Evolutionary conservation across 2,797 vertebrate genomes (phyloP).

Genomic region (Thripadectes ignobilis): DNA sequence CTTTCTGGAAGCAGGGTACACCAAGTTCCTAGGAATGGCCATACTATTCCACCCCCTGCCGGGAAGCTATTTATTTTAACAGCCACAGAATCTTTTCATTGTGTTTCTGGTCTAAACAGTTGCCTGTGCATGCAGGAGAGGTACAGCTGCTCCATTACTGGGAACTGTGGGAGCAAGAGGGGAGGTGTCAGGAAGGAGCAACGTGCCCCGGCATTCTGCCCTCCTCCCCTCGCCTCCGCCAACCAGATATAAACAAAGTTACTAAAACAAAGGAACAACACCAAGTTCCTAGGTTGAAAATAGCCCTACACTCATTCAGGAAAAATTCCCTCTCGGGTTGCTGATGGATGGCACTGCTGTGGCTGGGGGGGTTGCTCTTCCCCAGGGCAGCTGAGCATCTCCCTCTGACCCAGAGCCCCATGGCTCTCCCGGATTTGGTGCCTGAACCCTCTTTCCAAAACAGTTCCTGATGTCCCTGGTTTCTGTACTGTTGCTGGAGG

Average conservation of each 20-base stretch:
- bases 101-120: conserved; percentile 35
- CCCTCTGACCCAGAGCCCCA: rapidly evolving
- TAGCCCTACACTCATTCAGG: conserved; percentile 32
- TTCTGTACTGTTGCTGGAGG: neutral
- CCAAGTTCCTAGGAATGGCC: neutral
- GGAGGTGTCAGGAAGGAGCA: conserved; percentile 41
- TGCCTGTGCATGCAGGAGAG: neutral
- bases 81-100: conserved; percentile 17
- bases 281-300: conserved; percentile 52
- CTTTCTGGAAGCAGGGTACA: conserved; percentile 54
- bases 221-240: neutral
- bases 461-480: neutral
- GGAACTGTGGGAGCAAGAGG: neutral
- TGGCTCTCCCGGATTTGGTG: rapidly evolving
- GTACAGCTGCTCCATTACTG: neutral
- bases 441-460: neutral
- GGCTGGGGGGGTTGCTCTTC: neutral
- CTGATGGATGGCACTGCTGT: neutral
- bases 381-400: neutral
- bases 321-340: neutral
- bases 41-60: conserved; percentile 22
- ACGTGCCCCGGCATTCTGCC: neutral
- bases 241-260: conserved; percentile 47
- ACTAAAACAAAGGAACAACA: conserved; percentile 67
- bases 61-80: conserved; percentile 61